Base-by-base conservation (phyloP, 2,797 vertebrate species). In the Platyrinchus mystaceus region DNA sequence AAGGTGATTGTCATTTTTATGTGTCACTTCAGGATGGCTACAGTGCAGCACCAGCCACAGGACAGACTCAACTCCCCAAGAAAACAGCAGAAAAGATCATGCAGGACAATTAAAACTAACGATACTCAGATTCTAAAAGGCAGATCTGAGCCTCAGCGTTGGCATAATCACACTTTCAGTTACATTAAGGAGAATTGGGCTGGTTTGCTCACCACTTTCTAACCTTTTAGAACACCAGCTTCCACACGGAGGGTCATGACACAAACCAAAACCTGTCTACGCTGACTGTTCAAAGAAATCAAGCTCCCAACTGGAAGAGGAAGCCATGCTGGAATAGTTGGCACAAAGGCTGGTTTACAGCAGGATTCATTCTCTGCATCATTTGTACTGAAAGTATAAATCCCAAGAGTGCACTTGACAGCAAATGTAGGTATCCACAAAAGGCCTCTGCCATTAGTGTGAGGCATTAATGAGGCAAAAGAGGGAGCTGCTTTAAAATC, bases 71-170 rank as follows among this genome's bases (percentile, higher is more conserved):
- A 7, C 55, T 81, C 59, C 70, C 26, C 10, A 4, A 26, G 47
- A 53, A 24, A 89, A 80, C 0, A 39, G 36, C 68, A 85, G 18
- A 23, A 62, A 80, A 90, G 50, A 62, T 85, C 4, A 6, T 2
- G 28, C 30, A 87, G 36, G 32, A 47, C 53, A 86, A 26, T 6
- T 62, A 28, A 87, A 71, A 64, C 6, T 43, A 4, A 50, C 1
- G 0, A 44, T 30, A 58, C 15, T 89, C 49, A 50, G 49, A 46
- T 59, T 68, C 52, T 30, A n/a, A 84, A 87, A 69, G 37, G 24
- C 28, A 63, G 18, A 14, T 76, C 2, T 60, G 39, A 84, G 44
- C 20, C 26, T 10, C 1, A 75, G 13, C 0, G 0, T 14, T 83
- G n/a, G 24, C 37, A n/a, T 83, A 56, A 43, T 1, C 6, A 1